These are phyloP conservation scores for Willowsia nigromaculata DNA, from an alignment of 2,888 invertebrate genomes.

Conservation along the genomic window DNA sequence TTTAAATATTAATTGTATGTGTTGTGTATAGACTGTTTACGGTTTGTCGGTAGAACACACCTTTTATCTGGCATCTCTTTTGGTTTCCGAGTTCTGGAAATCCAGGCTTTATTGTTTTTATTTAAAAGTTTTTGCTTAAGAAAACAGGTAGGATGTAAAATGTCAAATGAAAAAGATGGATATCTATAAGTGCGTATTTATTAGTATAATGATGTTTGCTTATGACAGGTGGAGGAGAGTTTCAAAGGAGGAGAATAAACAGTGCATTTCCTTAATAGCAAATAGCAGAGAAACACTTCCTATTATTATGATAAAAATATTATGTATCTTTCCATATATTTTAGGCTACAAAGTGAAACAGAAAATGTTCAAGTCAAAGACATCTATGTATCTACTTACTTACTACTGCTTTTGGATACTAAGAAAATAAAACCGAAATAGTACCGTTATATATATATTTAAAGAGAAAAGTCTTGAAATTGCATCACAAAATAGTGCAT, in stretches of 20 bases:
- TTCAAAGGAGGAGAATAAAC: constrained; percentile 19
- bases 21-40: background rate
- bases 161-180: background rate
- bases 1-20: background rate
- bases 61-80: background rate
- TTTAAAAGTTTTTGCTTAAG: background rate
- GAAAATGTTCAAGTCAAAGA: constrained; percentile 70
- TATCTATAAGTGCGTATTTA: constrained; percentile 19
- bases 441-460: background rate
- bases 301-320: background rate
- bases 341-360: constrained; percentile 40
- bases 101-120: background rate
- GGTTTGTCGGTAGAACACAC: background rate
- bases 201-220: constrained; percentile 2
- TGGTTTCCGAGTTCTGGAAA: too few relatives aligned
- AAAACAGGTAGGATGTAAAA: background rate
- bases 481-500: constrained; percentile 36
- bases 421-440: background rate
- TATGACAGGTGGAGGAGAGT: background rate
- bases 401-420: constrained; percentile 19
- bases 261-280: constrained; percentile 5
- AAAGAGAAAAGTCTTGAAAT: constrained; percentile 6
- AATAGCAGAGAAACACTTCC: background rate
- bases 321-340: constrained; percentile 28
- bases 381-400: constrained; percentile 56